These are phyloP conservation scores for Ginglymostoma cirratum DNA, from an alignment of 2,113 vertebrate species.

Conservation along the genomic window DNA sequence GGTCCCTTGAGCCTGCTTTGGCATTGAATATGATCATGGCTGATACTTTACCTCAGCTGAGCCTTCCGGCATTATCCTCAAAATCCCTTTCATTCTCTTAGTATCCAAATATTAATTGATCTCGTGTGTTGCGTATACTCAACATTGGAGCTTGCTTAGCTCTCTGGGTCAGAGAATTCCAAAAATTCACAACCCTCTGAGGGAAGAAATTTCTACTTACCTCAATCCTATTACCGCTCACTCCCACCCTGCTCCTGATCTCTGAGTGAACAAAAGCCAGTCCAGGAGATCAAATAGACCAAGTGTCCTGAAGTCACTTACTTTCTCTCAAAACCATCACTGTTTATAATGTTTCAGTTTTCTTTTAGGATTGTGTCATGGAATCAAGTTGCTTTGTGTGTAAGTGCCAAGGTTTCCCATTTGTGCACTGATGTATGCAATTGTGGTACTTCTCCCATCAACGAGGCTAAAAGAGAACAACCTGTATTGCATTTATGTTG, in stretches of 20 bases:
- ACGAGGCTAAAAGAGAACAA: background rate
- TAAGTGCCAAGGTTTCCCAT: conserved; percentile 6
- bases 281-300: background rate
- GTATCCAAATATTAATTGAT: background rate
- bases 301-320: background rate
- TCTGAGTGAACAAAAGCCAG: background rate
- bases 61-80: background rate
- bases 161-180: background rate
- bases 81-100: background rate
- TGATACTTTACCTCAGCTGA: background rate
- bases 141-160: background rate
- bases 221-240: background rate
- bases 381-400: conserved; percentile 47
- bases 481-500: background rate
- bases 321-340: background rate
- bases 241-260: background rate
- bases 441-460: background rate
- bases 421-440: background rate
- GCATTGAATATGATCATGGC: background rate
- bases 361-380: conserved; percentile 42
- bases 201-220: too few relatives aligned
- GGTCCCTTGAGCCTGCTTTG: background rate
- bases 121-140: background rate
- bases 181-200: background rate
- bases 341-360: background rate